These are phyloP conservation scores for Sebastes reedi DNA, from an alignment of 2,797 vertebrate species.

Conservation along the genomic window DNA sequence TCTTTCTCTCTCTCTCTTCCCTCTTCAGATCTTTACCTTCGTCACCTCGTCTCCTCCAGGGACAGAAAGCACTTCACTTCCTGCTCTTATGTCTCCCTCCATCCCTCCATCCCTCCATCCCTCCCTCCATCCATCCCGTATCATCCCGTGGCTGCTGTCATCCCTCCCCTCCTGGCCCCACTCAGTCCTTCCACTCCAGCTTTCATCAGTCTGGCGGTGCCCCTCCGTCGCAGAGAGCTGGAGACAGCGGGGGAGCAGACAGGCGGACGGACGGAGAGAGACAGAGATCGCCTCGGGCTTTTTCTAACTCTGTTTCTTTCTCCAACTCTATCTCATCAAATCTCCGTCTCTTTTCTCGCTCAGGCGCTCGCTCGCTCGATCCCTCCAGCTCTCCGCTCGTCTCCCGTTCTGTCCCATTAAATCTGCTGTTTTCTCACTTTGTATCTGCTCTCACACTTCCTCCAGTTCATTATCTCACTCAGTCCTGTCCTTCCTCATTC, in stretches of 20 bases:
- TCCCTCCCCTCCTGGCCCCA: not conserved
- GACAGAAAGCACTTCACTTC: conserved; percentile 32
- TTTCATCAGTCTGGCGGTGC: conserved; percentile 27
- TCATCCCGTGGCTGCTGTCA: not conserved
- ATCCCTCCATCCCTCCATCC: not conserved
- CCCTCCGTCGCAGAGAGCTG: conserved; percentile 16
- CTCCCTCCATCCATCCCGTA: not conserved
- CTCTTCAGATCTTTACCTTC: conserved; percentile 12
- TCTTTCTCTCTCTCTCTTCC: no score
- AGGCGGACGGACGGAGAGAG: conserved; percentile 8
- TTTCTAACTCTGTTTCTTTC: conserved; percentile 18
- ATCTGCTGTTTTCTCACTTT: conserved; percentile 23
- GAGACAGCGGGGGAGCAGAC: conserved; percentile 15
- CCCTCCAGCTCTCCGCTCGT: conserved; percentile 14
- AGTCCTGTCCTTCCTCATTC: not conserved
- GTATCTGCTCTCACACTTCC: not conserved
- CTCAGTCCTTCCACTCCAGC: conserved; percentile 17
- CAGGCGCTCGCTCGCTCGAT: not conserved
- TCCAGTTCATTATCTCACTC: conserved; percentile 39
- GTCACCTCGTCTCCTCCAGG: not conserved
- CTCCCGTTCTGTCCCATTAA: conserved; percentile 39
- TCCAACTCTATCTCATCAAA: conserved; percentile 33
- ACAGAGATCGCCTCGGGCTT: conserved; percentile 15
- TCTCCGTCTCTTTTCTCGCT: conserved; percentile 17
- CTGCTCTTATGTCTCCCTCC: conserved; percentile 16